These are phyloP conservation scores for Platygyra sinensis DNA, from an alignment of 64 coral and sea anemone genomes.

Conservation along the genomic window DNA sequence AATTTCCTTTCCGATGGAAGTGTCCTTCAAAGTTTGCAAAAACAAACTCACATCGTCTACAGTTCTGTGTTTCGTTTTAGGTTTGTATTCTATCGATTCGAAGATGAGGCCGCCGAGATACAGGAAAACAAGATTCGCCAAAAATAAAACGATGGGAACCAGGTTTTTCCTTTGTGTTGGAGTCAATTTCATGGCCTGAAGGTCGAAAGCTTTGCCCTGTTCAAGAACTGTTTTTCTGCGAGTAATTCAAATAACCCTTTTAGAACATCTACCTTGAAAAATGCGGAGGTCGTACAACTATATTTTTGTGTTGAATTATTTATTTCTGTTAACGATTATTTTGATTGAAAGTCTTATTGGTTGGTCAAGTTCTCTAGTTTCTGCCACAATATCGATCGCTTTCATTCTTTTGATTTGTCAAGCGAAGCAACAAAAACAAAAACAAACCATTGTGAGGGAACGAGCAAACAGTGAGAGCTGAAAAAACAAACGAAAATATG, in stretches of 20 bases:
- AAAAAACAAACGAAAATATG: not conserved
- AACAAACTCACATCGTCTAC: constrained; percentile 54
- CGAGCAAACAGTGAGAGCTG: not conserved
- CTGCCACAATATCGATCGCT: not conserved
- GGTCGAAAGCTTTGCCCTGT: not conserved
- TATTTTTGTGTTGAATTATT: constrained; percentile 37
- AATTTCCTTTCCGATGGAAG: constrained; percentile 48
- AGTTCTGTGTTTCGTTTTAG: constrained; percentile 36
- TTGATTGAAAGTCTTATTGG: constrained; percentile 2
- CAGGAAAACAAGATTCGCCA: constrained; percentile 77
- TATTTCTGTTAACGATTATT: not conserved
- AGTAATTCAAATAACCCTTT: not conserved
- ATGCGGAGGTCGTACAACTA: not conserved
- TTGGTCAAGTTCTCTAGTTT: not conserved
- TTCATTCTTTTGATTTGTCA: not conserved
- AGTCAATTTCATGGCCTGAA: constrained; percentile 66
- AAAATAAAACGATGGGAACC: constrained; percentile 62
- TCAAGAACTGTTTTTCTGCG: not conserved
- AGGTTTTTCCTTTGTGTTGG: constrained; percentile 65
- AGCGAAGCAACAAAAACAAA: not conserved
- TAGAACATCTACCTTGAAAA: not conserved
- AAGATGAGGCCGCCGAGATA: constrained; percentile 88
- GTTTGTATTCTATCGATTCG: constrained; percentile 68
- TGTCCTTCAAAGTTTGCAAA: constrained; percentile 72
- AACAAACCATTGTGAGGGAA: not conserved